Percentiles rank a stretch among this genome's conserved stretches.
Conservation (phyloP, 2,797 vertebrate genomes). For the Semotilus atromaculatus region DNA sequence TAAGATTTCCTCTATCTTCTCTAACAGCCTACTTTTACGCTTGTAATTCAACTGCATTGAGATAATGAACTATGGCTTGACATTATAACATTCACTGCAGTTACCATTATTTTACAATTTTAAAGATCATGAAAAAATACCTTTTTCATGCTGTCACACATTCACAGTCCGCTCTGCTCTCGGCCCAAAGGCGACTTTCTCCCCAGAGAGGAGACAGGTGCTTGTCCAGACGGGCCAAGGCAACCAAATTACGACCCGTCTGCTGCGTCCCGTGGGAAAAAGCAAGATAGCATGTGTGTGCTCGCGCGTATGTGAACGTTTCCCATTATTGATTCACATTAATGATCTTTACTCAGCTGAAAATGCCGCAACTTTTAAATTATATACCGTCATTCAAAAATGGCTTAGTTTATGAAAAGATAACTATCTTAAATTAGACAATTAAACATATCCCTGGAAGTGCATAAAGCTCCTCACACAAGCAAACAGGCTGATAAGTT, state of each 20-base stretch:
- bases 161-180: conserved; percentile 57
- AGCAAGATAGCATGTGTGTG: conserved; percentile 43
- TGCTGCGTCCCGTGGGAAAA: conserved; percentile 95
- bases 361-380: neutral
- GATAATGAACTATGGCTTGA: neutral
- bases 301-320: neutral
- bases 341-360: conserved; percentile 5
- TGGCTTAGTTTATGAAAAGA: neutral
- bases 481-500: conserved; percentile 57
- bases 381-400: neutral
- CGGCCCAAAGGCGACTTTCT: conserved; percentile 79
- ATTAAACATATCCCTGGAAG: neutral
- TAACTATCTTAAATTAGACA: neutral
- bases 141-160: conserved; percentile 49
- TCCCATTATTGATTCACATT: conserved; percentile 8
- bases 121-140: neutral
- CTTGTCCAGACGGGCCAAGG: conserved; percentile 99
- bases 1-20: neutral
- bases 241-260: conserved; percentile 99
- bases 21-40: neutral
- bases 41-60: neutral
- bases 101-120: neutral
- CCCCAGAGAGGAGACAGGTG: conserved; percentile 98
- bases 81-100: neutral
- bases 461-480: neutral